These are phyloP conservation scores for Drosophila sulfurigaster DNA, from an alignment of 1,140 invertebrate genomes.

Conservation along the genomic window DNA sequence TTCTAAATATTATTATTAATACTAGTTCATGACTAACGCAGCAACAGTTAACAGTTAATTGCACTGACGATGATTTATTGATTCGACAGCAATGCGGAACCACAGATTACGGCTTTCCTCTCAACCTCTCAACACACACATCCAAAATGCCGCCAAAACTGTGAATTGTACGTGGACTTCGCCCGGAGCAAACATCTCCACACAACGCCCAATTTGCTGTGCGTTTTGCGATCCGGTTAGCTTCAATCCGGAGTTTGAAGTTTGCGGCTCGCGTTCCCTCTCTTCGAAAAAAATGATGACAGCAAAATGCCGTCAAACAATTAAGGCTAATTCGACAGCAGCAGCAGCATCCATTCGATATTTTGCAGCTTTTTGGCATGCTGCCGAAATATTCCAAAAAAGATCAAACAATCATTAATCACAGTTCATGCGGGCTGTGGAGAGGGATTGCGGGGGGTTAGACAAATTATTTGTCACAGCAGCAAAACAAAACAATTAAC, in stretches of 20 bases:
- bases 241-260: not conserved
- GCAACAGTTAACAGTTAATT: slow-evolving; percentile 4
- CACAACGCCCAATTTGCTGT: slow-evolving; percentile 33
- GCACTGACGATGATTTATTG: slow-evolving; percentile 38
- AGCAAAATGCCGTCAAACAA: slow-evolving; percentile 56
- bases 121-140: not conserved
- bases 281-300: slow-evolving; percentile 39
- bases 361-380: slow-evolving; percentile 44
- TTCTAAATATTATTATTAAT: slow-evolving; percentile 20
- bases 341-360: slow-evolving; percentile 47
- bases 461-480: slow-evolving; percentile 68
- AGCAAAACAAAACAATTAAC: slow-evolving; percentile 71
- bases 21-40: slow-evolving; percentile 16
- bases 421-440: slow-evolving; percentile 22
- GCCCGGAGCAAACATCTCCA: slow-evolving; percentile 17
- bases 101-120: slow-evolving; percentile 53
- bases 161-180: slow-evolving; percentile 10
- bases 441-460: not conserved
- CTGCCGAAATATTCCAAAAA: slow-evolving; percentile 53
- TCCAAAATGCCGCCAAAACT: slow-evolving; percentile 44
- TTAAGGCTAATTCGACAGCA: slow-evolving; percentile 71
- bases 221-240: slow-evolving; percentile 1
- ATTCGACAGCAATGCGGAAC: slow-evolving; percentile 72
- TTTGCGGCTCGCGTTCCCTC: slow-evolving; percentile 1
- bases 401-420: slow-evolving; percentile 73